phyloP scores from a whole-genome alignment of 2,113 vertebrate genomes.

The Dicaeum eximium region DNA sequence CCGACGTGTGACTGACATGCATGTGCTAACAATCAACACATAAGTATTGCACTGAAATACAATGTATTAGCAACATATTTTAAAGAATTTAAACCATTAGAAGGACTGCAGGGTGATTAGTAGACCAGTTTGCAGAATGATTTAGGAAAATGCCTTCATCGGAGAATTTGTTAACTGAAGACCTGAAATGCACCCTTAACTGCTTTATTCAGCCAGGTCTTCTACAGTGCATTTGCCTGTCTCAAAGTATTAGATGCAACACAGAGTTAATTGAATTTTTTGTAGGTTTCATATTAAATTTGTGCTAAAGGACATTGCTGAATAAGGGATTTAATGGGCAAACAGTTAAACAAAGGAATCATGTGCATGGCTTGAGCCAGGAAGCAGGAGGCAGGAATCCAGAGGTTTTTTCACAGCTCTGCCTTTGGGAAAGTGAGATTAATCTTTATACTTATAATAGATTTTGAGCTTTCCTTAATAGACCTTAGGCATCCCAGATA shows the following conservation, averaged over 20 bases:
- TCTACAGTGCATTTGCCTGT: neutral
- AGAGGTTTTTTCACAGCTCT: neutral
- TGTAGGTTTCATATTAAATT: neutral
- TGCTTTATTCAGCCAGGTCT: neutral
- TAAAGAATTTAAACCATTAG: neutral
- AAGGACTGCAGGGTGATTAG: neutral
- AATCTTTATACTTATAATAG: slow-evolving; percentile 40
- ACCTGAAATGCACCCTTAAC: neutral
- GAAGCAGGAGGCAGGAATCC: neutral
- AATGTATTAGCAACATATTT: neutral
- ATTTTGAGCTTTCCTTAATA: slow-evolving; percentile 23
- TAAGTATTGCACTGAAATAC: neutral
- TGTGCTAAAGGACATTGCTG: slow-evolving; percentile 24
- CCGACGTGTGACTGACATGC: too few relatives aligned
- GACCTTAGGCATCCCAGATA: slow-evolving; percentile 16
- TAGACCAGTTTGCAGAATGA: neutral
- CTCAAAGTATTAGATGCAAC: neutral
- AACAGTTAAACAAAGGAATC: slow-evolving; percentile 44
- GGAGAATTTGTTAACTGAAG: neutral
- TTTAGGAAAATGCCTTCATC: neutral
- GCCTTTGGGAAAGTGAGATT: slow-evolving; percentile 45
- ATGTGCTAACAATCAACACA: neutral
- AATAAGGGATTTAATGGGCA: slow-evolving; percentile 22
- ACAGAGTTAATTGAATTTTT: slow-evolving; percentile 15
- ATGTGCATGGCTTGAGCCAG: neutral